Base-by-base conservation (phyloP, 1,140 invertebrate genomes). In the Brachionus rubens region DNA sequence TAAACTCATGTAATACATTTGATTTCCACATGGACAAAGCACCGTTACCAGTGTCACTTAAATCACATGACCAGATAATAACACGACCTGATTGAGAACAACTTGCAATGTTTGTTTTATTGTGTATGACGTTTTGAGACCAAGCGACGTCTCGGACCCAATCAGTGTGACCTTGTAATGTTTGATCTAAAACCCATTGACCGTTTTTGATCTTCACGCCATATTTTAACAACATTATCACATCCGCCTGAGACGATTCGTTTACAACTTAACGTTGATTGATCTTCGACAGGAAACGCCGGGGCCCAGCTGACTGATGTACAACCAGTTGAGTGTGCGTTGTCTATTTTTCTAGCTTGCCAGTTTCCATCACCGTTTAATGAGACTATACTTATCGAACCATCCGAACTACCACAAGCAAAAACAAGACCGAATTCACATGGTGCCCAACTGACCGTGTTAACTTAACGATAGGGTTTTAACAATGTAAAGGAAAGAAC, bases 101-200 rank as follows among this genome's bases (percentile, higher is more conserved):
- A 50, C 91, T 94, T 0, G 95, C 96, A 80, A 99, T 92, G 76
- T 92, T 89, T 75, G 90, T 91, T 76, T 90, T 88, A 1, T 91
- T 89, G 28, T 94, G 86, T 5, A 93, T 93, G 77, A 95, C 89
- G 6, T 92, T 93, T 12, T 95, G 96, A 16, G 94, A 93, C 96
- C 96, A 99, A 6, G 94, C 94, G 2, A 98, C 95, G 86, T 98
- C 95, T 76, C 96, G 86, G 12, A 98, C 94, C 95, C 96, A 99
- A 86, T 99, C 95, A 77, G 91, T 93, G 83, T 99, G 96, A 78
- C 91, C 91, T 85, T 97, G 93, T 0, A 99, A 83, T 82, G 92
- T 92, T 77, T 89, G 90, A 81, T 97, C 94, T 84, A 96, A 92
- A 0, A 91, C 85, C 94, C 94, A 98, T 79, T 85, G 80, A n/a